Evolutionary conservation across 1,140 invertebrate genomes (phyloP).

Genomic region (Epicauta chinensis): DNA sequence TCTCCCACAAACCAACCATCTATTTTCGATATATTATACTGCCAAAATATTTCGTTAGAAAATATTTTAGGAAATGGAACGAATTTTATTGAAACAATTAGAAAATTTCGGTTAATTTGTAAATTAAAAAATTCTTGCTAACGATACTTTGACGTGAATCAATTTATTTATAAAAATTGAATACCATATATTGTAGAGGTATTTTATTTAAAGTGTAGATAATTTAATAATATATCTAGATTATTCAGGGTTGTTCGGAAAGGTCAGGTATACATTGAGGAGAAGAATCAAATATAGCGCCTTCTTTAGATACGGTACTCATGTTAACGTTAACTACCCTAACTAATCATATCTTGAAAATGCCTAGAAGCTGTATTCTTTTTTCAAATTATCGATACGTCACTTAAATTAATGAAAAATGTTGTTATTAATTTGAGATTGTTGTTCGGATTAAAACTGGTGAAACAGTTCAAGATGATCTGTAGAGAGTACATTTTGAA

Average conservation of each 20-base stretch:
- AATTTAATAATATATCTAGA: conserved; percentile 20
- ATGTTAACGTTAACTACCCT: conserved; percentile 11
- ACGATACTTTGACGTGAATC: conserved; percentile 5
- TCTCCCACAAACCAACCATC: too few species aligned
- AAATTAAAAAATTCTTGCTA: too few species aligned
- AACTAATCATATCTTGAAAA: conserved; percentile 15
- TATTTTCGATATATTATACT: too few species aligned
- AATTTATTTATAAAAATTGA: conserved; percentile 10
- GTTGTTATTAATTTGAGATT: background rate
- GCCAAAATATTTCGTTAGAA: too few species aligned
- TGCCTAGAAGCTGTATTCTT: background rate
- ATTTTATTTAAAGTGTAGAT: conserved; percentile 14
- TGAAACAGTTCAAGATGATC: conserved; percentile 10
- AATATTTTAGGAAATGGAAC: background rate
- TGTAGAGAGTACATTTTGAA: conserved; percentile 11
- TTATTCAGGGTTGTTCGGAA: conserved; percentile 11
- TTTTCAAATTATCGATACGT: conserved; percentile 10
- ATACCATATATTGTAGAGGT: conserved; percentile 2
- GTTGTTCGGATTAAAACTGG: background rate
- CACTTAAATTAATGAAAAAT: conserved; percentile 14
- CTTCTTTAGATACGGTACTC: conserved; percentile 16
- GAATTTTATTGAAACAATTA: too few species aligned
- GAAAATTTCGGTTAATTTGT: background rate
- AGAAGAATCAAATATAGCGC: too few species aligned
- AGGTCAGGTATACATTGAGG: too few species aligned